phyloP scores from a whole-genome alignment of 2,113 vertebrate species.

The Sinocyclocheilus rhinocerous region DNA sequence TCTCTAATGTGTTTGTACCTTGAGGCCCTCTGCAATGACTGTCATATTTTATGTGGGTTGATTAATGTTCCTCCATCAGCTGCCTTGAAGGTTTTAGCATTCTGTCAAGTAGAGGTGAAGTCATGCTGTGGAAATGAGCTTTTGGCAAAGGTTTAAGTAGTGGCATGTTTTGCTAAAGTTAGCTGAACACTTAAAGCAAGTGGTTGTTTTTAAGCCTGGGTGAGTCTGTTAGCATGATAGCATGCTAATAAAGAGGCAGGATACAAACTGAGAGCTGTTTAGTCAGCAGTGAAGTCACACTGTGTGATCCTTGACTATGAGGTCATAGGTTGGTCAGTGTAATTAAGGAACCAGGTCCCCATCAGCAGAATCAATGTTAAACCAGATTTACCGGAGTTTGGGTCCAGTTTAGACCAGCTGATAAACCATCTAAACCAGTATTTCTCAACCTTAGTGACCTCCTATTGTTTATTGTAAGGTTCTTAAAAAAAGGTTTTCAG shows the following conservation, averaged over 20 bases:
- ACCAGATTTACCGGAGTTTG: background rate
- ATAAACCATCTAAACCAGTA: background rate
- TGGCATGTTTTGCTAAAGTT: conserved; percentile 16
- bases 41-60: background rate
- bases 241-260: background rate
- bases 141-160: conserved; percentile 16
- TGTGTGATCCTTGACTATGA: background rate
- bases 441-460: background rate
- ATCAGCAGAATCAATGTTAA: background rate
- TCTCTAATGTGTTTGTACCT: conserved; percentile 27
- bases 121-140: conserved; percentile 23
- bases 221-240: background rate
- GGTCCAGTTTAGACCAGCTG: background rate
- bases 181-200: background rate
- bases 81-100: conserved; percentile 17
- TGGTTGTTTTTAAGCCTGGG: conserved; percentile 16
- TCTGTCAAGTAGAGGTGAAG: background rate
- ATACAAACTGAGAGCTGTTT: background rate
- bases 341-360: background rate
- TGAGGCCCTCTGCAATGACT: conserved; percentile 15
- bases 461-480: background rate
- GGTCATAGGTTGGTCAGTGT: background rate
- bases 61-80: conserved; percentile 32
- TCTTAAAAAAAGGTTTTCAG: background rate
- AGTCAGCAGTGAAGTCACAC: background rate